A percentile compares a stretch with the other conserved stretches of the same genome.
Conservation (phyloP, 2,113 vertebrate genomes). For the Numenius arquata region DNA sequence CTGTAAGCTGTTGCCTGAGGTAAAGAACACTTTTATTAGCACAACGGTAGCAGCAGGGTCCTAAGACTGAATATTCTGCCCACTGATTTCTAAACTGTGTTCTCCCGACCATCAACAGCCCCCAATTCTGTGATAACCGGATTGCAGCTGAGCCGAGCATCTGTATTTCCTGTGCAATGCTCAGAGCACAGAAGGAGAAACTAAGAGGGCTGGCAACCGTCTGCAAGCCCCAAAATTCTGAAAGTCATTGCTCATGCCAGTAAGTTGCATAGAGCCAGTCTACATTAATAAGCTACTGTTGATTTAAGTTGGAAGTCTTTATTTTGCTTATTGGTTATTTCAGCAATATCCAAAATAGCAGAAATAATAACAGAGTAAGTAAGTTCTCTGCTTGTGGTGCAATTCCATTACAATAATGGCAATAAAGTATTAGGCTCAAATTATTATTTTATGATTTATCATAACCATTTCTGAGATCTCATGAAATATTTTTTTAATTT, state of each 20-base stretch:
- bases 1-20: neutral
- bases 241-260: neutral
- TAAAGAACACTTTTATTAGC: neutral
- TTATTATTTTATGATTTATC: neutral
- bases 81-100: neutral
- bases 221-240: neutral
- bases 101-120: neutral
- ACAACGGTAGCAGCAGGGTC: neutral
- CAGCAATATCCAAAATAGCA: neutral
- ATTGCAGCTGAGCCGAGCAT: accelerated
- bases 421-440: neutral
- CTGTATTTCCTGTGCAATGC: neutral
- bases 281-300: neutral
- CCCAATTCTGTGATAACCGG: neutral
- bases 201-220: neutral
- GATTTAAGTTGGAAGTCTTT: neutral
- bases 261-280: neutral
- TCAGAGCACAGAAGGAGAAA: neutral
- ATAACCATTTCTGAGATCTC: neutral
- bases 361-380: neutral
- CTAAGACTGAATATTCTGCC: neutral
- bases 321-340: neutral
- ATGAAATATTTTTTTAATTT: neutral
- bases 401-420: neutral
- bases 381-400: neutral